These are phyloP conservation scores for Plagodis pulveraria DNA, from an alignment of 2,888 invertebrate species.

Conservation along the genomic window DNA sequence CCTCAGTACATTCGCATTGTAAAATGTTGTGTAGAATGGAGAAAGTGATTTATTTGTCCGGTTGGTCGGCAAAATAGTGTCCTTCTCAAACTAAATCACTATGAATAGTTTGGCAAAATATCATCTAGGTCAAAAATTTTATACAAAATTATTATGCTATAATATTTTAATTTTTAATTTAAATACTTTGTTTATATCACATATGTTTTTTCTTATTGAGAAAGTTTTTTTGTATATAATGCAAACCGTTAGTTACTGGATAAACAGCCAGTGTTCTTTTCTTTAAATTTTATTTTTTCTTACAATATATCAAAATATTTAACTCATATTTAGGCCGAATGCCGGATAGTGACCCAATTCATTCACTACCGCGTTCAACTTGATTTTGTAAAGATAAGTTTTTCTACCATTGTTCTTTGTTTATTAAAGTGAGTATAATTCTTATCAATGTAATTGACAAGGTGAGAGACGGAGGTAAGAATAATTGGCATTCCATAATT, in stretches of 20 bases:
- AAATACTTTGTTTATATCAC: too few relatives aligned
- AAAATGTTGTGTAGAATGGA: background rate
- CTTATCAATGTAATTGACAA: slow-evolving; percentile 7
- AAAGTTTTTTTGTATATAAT: too few relatives aligned
- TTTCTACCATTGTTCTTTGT: slow-evolving; percentile 3
- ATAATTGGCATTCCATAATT: slow-evolving; percentile 1
- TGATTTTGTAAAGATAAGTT: slow-evolving; percentile 3
- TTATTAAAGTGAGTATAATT: slow-evolving; percentile 3
- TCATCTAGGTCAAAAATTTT: too few relatives aligned
- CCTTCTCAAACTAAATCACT: too few relatives aligned
- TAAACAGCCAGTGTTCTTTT: too few relatives aligned
- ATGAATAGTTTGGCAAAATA: too few relatives aligned
- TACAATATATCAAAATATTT: background rate
- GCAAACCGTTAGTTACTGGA: too few relatives aligned
- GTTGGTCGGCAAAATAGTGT: background rate
- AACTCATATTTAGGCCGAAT: background rate
- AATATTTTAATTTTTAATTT: too few relatives aligned
- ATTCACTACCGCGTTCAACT: background rate
- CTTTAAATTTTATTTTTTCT: too few relatives aligned
- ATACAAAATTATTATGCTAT: too few relatives aligned
- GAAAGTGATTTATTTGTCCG: background rate
- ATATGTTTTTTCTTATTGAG: too few relatives aligned
- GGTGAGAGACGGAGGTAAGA: slow-evolving; percentile 4
- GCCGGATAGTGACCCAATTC: background rate
- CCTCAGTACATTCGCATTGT: slow-evolving; percentile 3